phyloP scores from a whole-genome alignment of 2,797 vertebrate genomes.

The Sibirionetta formosa region DNA sequence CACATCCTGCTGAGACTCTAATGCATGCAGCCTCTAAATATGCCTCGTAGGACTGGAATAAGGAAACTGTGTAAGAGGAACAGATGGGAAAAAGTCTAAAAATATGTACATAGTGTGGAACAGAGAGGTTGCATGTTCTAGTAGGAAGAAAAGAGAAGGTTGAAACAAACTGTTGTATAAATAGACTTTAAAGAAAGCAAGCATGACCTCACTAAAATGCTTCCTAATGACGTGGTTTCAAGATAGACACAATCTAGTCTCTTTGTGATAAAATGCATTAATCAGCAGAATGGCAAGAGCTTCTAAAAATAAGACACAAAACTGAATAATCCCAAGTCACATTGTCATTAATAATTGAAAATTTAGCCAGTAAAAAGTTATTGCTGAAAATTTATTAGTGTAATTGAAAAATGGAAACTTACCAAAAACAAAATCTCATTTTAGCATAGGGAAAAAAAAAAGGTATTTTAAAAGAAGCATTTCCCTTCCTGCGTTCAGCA shows the following conservation, averaged over 20 bases:
- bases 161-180: neutral
- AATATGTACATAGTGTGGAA: rapidly evolving
- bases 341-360: neutral
- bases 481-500: neutral
- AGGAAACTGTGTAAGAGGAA: neutral
- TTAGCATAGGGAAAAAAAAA: neutral
- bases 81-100: neutral
- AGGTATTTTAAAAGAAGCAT: neutral
- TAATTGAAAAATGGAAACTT: neutral
- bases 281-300: neutral
- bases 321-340: neutral
- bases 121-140: neutral
- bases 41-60: neutral
- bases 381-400: neutral
- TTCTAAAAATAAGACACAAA: neutral
- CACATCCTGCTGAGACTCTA: neutral
- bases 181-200: conserved; percentile 51
- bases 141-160: neutral
- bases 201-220: conserved; percentile 33
- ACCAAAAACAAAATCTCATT: neutral
- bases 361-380: neutral
- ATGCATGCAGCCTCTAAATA: neutral
- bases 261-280: conserved; percentile 16
- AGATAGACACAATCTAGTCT: neutral
- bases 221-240: neutral